Conservation (phyloP, 2,888 invertebrate genomes). For the Dolichomitus sp. region DNA sequence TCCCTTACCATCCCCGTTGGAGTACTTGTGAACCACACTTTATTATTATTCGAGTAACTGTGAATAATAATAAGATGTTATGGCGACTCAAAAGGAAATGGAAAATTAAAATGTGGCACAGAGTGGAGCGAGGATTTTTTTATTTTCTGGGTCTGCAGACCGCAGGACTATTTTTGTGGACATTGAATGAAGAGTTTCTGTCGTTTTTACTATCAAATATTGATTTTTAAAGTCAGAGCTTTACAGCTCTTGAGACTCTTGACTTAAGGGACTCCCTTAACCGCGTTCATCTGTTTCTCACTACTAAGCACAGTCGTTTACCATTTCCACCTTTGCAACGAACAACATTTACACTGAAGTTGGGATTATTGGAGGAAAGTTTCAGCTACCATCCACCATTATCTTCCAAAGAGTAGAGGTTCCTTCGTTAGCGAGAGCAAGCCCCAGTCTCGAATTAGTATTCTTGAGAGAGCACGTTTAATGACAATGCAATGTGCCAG, state of each 20-base stretch:
- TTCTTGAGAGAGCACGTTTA: constrained; percentile 61
- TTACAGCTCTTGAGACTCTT: too few relatives aligned
- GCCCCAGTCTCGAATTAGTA: constrained; percentile 47
- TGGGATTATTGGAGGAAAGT: constrained; percentile 58
- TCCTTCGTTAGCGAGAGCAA: constrained; percentile 31
- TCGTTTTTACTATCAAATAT: not conserved
- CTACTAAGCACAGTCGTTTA: constrained; percentile 9
- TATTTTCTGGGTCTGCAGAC: not conserved
- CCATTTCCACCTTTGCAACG: constrained; percentile 11
- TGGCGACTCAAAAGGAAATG: constrained; percentile 1
- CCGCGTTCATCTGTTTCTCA: constrained; percentile 5
- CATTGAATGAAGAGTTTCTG: not conserved
- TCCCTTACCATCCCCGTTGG: not conserved
- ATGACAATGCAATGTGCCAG: constrained; percentile 64
- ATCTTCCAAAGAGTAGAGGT: constrained; percentile 44
- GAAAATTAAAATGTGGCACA: not conserved
- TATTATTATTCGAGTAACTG: constrained; percentile 36
- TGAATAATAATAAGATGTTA: constrained; percentile 35
- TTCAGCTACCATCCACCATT: constrained; percentile 43
- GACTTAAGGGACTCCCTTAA: not conserved
- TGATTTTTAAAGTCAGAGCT: not conserved
- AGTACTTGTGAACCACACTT: constrained; percentile 17
- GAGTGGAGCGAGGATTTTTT: not conserved
- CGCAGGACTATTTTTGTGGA: not conserved
- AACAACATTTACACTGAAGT: constrained; percentile 20